Evolutionary conservation across 2,888 invertebrate genomes (phyloP).

Genomic region (Apoderus coryli): DNA sequence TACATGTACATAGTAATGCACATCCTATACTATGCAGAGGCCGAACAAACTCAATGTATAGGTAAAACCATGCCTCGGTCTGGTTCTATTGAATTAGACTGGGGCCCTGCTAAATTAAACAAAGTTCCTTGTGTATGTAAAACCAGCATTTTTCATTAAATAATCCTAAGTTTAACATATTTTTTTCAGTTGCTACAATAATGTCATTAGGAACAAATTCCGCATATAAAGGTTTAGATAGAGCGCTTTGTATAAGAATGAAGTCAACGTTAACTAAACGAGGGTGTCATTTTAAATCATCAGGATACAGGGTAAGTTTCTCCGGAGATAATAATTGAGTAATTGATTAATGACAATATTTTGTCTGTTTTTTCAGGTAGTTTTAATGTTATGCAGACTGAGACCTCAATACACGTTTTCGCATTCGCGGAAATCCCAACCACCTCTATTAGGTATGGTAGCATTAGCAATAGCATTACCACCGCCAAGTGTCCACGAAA

Average conservation of each 20-base stretch:
- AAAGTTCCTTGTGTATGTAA: too few relatives aligned
- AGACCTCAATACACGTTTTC: slow-evolving; percentile 89
- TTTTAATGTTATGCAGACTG: slow-evolving; percentile 78
- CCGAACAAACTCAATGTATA: too few relatives aligned
- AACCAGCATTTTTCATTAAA: too few relatives aligned
- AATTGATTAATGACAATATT: too few relatives aligned
- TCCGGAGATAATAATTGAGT: not conserved
- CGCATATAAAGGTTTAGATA: slow-evolving; percentile 69
- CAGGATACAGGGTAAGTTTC: slow-evolving; percentile 78
- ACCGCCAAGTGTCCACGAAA: slow-evolving; percentile 94
- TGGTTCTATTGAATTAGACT: too few relatives aligned
- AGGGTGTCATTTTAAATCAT: slow-evolving; percentile 93
- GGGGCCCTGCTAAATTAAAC: too few relatives aligned
- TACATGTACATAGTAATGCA: too few relatives aligned
- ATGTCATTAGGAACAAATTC: slow-evolving; percentile 57
- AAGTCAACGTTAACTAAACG: slow-evolving; percentile 94
- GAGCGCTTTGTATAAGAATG: slow-evolving; percentile 92
- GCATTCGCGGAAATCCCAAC: slow-evolving; percentile 74
- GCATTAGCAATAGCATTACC: slow-evolving; percentile 91
- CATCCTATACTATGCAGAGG: too few relatives aligned
- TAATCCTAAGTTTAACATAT: too few relatives aligned
- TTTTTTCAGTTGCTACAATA: slow-evolving; percentile 58
- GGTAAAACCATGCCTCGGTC: too few relatives aligned
- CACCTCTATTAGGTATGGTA: slow-evolving; percentile 83
- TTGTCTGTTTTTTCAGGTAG: slow-evolving; percentile 52